Evolutionary conservation across 2,888 invertebrate genomes (phyloP), one percentile per base, ranked within the genome.

Genomic region (Cheilosia variabilis): DNA sequence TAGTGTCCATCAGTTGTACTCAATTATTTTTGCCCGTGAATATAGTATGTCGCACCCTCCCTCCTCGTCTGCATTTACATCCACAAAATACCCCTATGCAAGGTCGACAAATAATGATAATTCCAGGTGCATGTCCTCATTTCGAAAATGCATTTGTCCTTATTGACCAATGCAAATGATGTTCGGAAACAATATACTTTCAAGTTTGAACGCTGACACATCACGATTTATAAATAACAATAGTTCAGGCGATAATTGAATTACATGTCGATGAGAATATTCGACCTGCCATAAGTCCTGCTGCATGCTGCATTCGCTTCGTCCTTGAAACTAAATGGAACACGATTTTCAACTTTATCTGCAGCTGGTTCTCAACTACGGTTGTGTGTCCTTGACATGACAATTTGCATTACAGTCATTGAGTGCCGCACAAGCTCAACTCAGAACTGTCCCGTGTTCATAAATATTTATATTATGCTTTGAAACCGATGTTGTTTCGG

Each of bases 321-420:
- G 71, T 47, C 77, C 82, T 72, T 82, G 65, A 82, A 77, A 66
- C 45, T 55, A 41, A 77, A 9, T 34, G 22, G 34, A 72, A 82
- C 77, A 82, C 55, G 75, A 77, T 72, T 82, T 82, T 41, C 22
- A 77, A 72, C 77, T 82, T 77, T 77, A 41, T 22, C 68, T 34
- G 24, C 15, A n/a, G 66, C 53, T 43, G 0, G 31, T 15, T 43
- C 13, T 43, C 24, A 52, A 31, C 15, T 15, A 53, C 34, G 31
- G 37, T 17, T 22, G 31, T 60, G 45, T 73, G 62, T 68, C 80
- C 80, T 73, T 73, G 62, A 68, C 63, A 75, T 62, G 62, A 55
- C 43, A 41, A 43, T 58, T 57, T 41, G 24, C 53, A 63, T 63
- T 50, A 57, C 69, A 31, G 13, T 43, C 53, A 17, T 31, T 5